Conservation (phyloP, 2,797 vertebrate genomes). For the Staurois parvus region DNA sequence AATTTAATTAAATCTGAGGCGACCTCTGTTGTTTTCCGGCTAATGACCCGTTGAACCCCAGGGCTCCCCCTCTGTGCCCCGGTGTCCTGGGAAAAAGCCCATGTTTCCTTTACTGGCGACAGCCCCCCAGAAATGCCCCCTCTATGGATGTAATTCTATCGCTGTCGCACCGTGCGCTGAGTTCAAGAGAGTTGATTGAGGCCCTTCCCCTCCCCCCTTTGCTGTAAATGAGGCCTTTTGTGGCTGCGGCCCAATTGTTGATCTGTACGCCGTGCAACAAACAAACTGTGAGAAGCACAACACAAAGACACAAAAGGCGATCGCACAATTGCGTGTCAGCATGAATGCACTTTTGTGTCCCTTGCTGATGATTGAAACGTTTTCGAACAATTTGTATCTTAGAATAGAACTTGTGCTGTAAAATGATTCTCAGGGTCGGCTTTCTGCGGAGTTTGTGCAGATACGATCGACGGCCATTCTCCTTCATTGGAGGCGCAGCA, state of each 20-base stretch:
- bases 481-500: too few relatives aligned
- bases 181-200: slow-evolving; percentile 73
- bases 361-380: too few relatives aligned
- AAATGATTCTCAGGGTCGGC: too few relatives aligned
- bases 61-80: slow-evolving; percentile 72
- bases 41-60: slow-evolving; percentile 77
- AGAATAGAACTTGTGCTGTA: too few relatives aligned
- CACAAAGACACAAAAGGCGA: neutral
- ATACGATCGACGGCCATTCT: too few relatives aligned
- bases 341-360: neutral
- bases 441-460: too few relatives aligned
- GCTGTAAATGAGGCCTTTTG: slow-evolving; percentile 67
- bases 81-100: slow-evolving; percentile 80
- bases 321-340: neutral
- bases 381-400: too few relatives aligned
- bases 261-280: slow-evolving; percentile 72
- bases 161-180: slow-evolving; percentile 69
- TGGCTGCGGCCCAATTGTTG: slow-evolving; percentile 71
- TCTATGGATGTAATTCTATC: slow-evolving; percentile 69
- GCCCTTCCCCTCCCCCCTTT: slow-evolving; percentile 66
- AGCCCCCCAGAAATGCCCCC: slow-evolving; percentile 72
- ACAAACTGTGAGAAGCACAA: slow-evolving; percentile 66
- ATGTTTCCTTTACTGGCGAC: slow-evolving; percentile 73
- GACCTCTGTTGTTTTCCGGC: slow-evolving; percentile 74
- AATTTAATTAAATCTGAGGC: slow-evolving; percentile 74